phyloP scores from a whole-genome alignment of 1,140 invertebrate genomes.

The Pseudobourletiella spinata region DNA sequence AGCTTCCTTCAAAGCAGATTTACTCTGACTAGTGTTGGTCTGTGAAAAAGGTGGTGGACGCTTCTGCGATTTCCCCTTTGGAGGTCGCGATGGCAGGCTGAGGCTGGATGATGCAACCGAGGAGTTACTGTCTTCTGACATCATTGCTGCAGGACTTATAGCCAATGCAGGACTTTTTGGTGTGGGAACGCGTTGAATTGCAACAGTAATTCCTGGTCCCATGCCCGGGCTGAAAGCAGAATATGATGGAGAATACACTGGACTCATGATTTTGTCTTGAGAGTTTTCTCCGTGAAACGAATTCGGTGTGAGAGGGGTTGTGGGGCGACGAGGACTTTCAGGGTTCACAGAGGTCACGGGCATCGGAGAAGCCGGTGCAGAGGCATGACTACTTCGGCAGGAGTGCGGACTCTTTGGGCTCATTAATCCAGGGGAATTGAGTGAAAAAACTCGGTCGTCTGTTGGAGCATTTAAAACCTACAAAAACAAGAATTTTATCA shows the following conservation, averaged over 20 bases:
- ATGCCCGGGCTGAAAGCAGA: not conserved
- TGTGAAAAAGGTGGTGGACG: no score
- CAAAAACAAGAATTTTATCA: not conserved
- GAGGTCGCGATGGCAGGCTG: not conserved
- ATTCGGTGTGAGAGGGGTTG: not conserved
- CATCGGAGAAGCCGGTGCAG: not conserved
- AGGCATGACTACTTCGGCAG: not conserved
- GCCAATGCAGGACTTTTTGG: not conserved
- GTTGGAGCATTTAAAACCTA: not conserved
- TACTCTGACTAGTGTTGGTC: not conserved
- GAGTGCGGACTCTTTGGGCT: not conserved
- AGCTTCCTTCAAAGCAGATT: not conserved
- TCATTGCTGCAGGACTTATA: not conserved
- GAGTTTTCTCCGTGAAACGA: not conserved
- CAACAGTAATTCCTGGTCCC: not conserved
- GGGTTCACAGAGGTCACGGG: not conserved
- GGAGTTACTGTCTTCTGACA: not conserved
- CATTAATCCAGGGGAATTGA: not conserved
- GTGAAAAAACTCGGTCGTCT: not conserved
- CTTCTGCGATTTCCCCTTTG: constrained; percentile 4
- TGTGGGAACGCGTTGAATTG: not conserved
- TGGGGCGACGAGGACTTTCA: not conserved
- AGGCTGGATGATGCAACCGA: not conserved
- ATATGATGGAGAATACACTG: not conserved
- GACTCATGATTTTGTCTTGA: not conserved